A percentile compares a stretch with the other conserved stretches of the same genome.
phyloP scores from a whole-genome alignment of 2,113 vertebrate genomes.

The Martes martes region DNA sequence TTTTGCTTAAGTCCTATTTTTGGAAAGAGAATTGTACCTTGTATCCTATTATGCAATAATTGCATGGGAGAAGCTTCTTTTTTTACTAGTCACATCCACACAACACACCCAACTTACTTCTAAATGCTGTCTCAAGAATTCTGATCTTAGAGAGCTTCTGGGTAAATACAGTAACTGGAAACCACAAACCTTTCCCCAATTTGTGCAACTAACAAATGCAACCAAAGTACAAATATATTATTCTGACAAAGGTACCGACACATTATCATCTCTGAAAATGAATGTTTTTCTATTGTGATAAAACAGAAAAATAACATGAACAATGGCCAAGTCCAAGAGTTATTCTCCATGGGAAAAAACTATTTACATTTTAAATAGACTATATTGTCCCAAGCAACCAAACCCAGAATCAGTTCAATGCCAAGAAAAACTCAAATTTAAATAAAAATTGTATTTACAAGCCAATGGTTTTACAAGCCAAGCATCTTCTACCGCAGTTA shows the following conservation, averaged over 20 bases:
- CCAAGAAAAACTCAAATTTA: conserved; percentile 23
- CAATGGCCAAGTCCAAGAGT: conserved; percentile 23
- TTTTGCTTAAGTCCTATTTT: not conserved
- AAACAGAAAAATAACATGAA: conserved; percentile 39
- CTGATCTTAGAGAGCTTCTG: not conserved
- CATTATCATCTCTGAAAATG: not conserved
- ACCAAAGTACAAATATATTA: not conserved
- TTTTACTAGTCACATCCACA: not conserved
- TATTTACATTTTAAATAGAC: conserved; percentile 29
- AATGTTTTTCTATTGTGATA: not conserved
- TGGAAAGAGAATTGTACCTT: not conserved
- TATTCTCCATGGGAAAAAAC: not conserved
- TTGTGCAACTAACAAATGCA: not conserved
- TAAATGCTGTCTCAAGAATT: not conserved
- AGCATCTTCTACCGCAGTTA: conserved; percentile 50
- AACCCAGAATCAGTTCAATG: not conserved
- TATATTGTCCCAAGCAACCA: not conserved
- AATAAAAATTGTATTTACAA: not conserved
- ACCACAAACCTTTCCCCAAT: conserved; percentile 24
- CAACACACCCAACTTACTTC: not conserved
- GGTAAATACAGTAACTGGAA: conserved; percentile 25
- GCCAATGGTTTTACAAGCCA: not conserved
- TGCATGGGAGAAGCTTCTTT: not conserved
- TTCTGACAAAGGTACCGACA: not conserved
- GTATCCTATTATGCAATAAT: not conserved